Percentiles rank a stretch among this genome's conserved stretches.
Evolutionary conservation across 1,140 invertebrate genomes (phyloP).

Genomic region (Papilio xuthus): DNA sequence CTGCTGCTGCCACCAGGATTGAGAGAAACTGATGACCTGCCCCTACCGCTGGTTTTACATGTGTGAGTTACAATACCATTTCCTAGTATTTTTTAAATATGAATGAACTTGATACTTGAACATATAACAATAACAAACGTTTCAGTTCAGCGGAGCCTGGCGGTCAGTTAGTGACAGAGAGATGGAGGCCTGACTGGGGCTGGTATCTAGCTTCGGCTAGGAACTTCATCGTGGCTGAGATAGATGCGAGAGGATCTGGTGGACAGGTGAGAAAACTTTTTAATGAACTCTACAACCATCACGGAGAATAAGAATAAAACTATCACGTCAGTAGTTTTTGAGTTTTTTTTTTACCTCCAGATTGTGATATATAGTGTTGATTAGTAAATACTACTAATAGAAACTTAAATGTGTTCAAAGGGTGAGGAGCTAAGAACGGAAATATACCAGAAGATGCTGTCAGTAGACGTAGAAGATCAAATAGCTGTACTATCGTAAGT

Average conservation of each 20-base stretch:
- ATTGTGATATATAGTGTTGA: neutral
- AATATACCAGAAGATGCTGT: conserved; percentile 85
- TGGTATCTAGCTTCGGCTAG: conserved; percentile 89
- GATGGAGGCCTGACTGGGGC: conserved; percentile 88
- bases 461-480: conserved; percentile 91
- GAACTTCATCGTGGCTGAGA: conserved; percentile 89
- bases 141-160: conserved; percentile 86
- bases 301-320: too few species aligned
- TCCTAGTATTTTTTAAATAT: neutral
- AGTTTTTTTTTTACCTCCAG: neutral
- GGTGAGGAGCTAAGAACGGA: conserved; percentile 88
- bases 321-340: too few species aligned
- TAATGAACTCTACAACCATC: neutral
- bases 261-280: conserved; percentile 81
- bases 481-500: conserved; percentile 89
- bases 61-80: conserved; percentile 84
- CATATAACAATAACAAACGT: neutral
- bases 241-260: conserved; percentile 90
- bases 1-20: conserved; percentile 89
- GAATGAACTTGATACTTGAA: neutral
- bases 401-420: conserved; percentile 54
- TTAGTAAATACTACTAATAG: neutral
- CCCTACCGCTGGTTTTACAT: conserved; percentile 90
- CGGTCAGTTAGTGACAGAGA: conserved; percentile 88
- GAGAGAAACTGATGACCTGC: conserved; percentile 89